Base-by-base conservation (phyloP, 2,888 invertebrate species). In the Paralinhomoeus sp. region DNA sequence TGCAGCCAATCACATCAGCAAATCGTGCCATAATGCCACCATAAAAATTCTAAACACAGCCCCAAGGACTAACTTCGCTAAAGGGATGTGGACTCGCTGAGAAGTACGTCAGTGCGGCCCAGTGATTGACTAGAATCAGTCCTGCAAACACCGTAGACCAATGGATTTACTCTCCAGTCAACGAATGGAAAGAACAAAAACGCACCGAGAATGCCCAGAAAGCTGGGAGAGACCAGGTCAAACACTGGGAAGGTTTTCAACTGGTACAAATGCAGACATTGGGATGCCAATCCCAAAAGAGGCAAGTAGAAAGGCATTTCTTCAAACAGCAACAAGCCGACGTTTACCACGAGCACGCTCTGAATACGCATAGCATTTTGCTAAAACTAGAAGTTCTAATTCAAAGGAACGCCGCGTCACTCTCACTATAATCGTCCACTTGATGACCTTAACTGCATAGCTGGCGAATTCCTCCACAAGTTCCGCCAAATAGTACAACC, bases 221-320 rank as follows among this genome's bases (percentile, higher is more conserved):
- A 83, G 1, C 76, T 66, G 0, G 77, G 65, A 5, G 83, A 83
- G 1, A 73, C 64, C 27, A 82, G 68, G 38, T 72, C 67, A 37
- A 85, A 80, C 43, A 75, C 78, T 0, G 87, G 87, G 64, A 85
- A 87, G 46, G 75, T 77, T 42, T 73, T 69, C 56, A 87, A 67
- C 40, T 87, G 74, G 9, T 75, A 61, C 17, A 74, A 73, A 62
- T 85, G 80, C 2, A 77, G 67, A 0, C 72, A 54, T 62, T 85
- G 83, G 51, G 78, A 84, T 62, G 1, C 84, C 85, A 52, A 75
- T 71, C 73, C 54, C 40, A 78, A 72, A 64, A 84, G 68, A 23
- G 72, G 63, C 50, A 72, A 66, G 0, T 84, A 78, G 38, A 87
- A 68, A n/a, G n/a, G n/a, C n/a, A n/a, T n/a, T 43, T 78, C 76